These are phyloP conservation scores for Zeugodacus cucurbitae DNA, from an alignment of 1,140 invertebrate genomes.

Conservation along the genomic window DNA sequence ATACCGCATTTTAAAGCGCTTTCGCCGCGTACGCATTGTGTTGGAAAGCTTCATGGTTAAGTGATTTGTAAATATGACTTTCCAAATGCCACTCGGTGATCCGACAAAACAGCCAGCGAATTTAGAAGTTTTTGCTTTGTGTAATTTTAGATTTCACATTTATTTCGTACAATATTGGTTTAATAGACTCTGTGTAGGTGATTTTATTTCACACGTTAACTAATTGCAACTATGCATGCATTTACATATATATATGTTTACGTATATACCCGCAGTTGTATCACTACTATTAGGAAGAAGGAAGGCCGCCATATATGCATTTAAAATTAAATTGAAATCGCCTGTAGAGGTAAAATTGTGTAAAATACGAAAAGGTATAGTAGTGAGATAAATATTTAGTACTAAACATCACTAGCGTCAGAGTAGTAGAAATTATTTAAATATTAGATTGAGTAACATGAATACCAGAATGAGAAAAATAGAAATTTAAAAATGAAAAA, in stretches of 20 bases:
- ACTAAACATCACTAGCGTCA: too few species aligned
- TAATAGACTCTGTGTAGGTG: background rate
- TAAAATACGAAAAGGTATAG: too few species aligned
- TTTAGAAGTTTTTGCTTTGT: background rate
- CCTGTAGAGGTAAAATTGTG: too few species aligned
- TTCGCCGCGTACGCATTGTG: background rate
- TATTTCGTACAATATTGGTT: background rate
- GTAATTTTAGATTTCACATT: background rate
- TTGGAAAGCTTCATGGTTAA: conserved; percentile 5
- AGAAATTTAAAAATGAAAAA: too few species aligned
- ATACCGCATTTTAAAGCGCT: background rate
- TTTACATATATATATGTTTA: background rate
- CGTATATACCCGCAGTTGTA: too few species aligned
- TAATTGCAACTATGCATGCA: background rate
- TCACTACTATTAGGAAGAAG: too few species aligned
- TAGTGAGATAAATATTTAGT: too few species aligned
- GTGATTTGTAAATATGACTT: conserved; percentile 20
- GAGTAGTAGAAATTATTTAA: too few species aligned
- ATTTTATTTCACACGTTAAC: background rate
- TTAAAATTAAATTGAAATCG: too few species aligned
- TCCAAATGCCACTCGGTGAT: background rate
- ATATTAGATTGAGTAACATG: too few species aligned
- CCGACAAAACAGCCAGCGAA: background rate
- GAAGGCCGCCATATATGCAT: too few species aligned
- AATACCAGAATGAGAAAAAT: too few species aligned